These are phyloP conservation scores for Strigops habroptila DNA, from an alignment of 2,113 vertebrate genomes.

Conservation along the genomic window DNA sequence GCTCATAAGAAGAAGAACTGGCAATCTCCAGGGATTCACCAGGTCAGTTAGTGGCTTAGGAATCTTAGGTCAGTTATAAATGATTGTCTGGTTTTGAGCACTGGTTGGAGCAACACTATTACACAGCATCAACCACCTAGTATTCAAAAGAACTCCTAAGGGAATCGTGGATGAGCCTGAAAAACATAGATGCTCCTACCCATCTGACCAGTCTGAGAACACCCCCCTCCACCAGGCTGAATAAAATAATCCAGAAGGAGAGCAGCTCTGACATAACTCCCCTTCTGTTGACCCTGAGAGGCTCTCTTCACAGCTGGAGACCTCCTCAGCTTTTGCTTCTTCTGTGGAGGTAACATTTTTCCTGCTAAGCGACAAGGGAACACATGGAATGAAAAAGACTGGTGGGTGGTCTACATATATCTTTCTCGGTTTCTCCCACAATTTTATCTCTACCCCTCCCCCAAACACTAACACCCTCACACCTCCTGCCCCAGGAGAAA, in stretches of 20 bases:
- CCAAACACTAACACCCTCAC: neutral
- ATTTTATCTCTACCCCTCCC: neutral
- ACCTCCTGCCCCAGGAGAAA: neutral
- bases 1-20: neutral
- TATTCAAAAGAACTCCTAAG: neutral
- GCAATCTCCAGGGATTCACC: neutral
- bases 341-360: neutral
- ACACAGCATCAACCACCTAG: neutral
- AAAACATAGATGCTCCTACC: neutral
- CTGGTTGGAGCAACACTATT: neutral
- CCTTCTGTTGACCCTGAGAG: neutral
- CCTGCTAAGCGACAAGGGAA: neutral
- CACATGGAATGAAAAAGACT: neutral
- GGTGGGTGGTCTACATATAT: slow-evolving; percentile 21
- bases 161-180: neutral
- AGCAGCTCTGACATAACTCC: neutral
- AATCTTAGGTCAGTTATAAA: neutral
- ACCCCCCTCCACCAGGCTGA: neutral
- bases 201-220: neutral
- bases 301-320: slow-evolving; percentile 12
- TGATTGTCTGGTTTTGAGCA: neutral
- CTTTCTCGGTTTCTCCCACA: neutral
- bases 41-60: neutral
- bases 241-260: neutral
- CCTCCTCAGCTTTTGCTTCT: neutral